Base-by-base conservation (phyloP, 2,888 invertebrate genomes). In the Aromia moschata region DNA sequence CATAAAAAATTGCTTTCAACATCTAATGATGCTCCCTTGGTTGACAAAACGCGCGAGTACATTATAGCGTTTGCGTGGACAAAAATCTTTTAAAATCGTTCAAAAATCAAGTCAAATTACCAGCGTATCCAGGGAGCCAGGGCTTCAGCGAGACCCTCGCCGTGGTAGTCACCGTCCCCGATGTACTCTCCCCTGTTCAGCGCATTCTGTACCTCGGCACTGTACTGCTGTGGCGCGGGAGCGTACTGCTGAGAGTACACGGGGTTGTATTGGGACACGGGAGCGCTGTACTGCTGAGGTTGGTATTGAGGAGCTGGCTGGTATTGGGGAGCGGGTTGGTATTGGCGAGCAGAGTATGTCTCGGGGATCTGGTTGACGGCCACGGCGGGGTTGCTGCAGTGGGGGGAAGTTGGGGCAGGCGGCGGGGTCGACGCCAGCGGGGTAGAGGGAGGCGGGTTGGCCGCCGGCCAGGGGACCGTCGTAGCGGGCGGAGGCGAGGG, bases 111-210 rank as follows among this genome's bases (percentile, higher is more conserved):
- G 4, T 45, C 9, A 33, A 43, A 37, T 66, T 58, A 74, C 73
- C 70, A 62, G 68, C 67, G 40, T 70, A 67, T 62, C 72, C 74
- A 55, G 73, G n/a, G 74, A 49, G 76, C 75, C 31, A 73, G 67
- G 52, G 76, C 71, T 67, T 76, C 76, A 44, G 74, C 72, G n/a
- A 76, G 69, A 45, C 76, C 76, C 70, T 76, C 76, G 25, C 75
- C 75, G 60, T 70, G 74, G 69, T 76, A 76, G 57, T 76, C 76
- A 20, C 76, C 76, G 56, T 76, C 76, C n/a, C 76, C 76, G 56
- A 75, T 74, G 60, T 76, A 76, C 56, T 76, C 74, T 15, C 76
- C 76, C 41, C 74, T 69, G 67, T 76, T 69, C 60, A 76, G 70
- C 64, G 74, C 74, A 54, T 72, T 70, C 57, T 76, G 76, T 4